Base-by-base conservation (phyloP, 2,797 vertebrate species). In the Darevskia nairensis region DNA sequence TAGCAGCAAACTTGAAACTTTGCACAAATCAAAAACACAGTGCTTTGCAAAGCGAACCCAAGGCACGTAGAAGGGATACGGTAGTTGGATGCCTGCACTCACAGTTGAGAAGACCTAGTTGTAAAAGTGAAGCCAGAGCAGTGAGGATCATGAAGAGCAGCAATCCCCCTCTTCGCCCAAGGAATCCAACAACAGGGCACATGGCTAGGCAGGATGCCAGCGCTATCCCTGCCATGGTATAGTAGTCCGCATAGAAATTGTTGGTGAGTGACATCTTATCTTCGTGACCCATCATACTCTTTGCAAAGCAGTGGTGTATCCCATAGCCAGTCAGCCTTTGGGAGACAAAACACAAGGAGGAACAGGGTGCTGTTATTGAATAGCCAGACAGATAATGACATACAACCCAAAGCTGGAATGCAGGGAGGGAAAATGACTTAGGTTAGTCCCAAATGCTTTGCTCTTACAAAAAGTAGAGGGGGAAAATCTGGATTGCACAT, bases 131-230 rank as follows among this genome's bases (percentile, higher is more conserved):
- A 1, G 99, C 99, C 92, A 99, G 96, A 17, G 98, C 99, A 0
- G 99, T 99, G 87, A 99, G 97, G 91, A 99, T 99, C 98, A 99
- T 99, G 95, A 99, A 99, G 94, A 99, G 97, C 86, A 99, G 97
- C 84, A 99, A 97, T 17, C 99, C 99, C 0, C 99, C 99, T n/a
- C 99, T 97, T 83, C 99, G 97, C 1, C 99, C 99, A 95, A 99
- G 97, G 88, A 98, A 96, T 7, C 97, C 96, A 6, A 99, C 99
- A 1, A 98, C 98, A 0, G 98, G 97, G 88, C 99, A 99, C 97
- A 99, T 97, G 4, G 98, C 98, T 94, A 99, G 95, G 94, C 98
- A 98, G 89, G 98, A 98, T 0, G 97, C 98, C 96, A 99, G 97
- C 0, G 98, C 97, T 0, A 99, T 98, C 90, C 98, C 98, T 5